These are phyloP conservation scores for Cydia amplana DNA, from an alignment of 1,140 invertebrate genomes.

Conservation along the genomic window DNA sequence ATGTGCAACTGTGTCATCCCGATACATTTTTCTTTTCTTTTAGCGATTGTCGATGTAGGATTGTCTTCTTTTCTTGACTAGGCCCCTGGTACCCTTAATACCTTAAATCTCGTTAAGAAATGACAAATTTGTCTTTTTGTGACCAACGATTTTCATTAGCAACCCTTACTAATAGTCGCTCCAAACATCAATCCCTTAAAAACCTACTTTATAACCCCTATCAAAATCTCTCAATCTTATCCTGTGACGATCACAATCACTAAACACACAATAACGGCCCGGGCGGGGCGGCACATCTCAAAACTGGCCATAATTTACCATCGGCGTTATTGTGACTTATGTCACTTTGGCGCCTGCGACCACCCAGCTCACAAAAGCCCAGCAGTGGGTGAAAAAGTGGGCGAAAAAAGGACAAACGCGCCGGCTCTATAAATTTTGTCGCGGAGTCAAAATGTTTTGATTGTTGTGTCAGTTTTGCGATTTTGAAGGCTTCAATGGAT, in stretches of 20 bases:
- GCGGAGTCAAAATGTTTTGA: constrained; percentile 3
- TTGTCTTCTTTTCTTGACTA: too few relatives aligned
- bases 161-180: background rate
- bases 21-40: too few relatives aligned
- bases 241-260: background rate
- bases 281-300: background rate
- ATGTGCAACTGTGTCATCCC: too few relatives aligned
- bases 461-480: background rate
- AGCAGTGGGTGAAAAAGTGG: constrained; percentile 6
- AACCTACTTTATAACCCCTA: constrained; percentile 2
- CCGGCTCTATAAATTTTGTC: constrained; percentile 1
- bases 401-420: constrained; percentile 6
- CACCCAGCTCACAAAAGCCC: constrained; percentile 4
- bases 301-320: background rate
- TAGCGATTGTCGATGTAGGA: too few relatives aligned
- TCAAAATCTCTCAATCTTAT: background rate
- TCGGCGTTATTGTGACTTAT: constrained; percentile 1
- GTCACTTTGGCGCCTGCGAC: background rate
- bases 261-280: background rate
- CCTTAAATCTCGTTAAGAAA: too few relatives aligned
- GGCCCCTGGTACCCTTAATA: too few relatives aligned
- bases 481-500: constrained; percentile 2
- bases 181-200: background rate
- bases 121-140: too few relatives aligned
- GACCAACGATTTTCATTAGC: background rate